Evolutionary conservation across 1,140 invertebrate species (phyloP).

Genomic region (Drosophila orena): DNA sequence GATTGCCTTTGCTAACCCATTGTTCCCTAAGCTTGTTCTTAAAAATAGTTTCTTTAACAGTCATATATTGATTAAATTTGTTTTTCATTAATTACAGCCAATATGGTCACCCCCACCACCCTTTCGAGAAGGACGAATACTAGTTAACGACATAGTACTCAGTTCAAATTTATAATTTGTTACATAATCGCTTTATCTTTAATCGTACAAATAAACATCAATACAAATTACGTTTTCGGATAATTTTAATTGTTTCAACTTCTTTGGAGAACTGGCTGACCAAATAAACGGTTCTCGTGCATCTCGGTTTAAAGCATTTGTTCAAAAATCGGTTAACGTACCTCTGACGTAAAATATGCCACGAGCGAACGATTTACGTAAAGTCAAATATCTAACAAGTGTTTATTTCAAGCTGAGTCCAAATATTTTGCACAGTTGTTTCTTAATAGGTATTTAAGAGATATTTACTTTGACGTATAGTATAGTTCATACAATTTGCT

Average conservation of each 20-base stretch:
- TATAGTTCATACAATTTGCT: slow-evolving; percentile 32
- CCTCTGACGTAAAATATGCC: slow-evolving; percentile 57
- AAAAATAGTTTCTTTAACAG: no score
- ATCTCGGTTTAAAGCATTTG: slow-evolving; percentile 7
- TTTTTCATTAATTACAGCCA: slow-evolving; percentile 13
- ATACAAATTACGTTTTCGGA: neutral
- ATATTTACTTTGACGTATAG: slow-evolving; percentile 33
- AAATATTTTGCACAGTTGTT: slow-evolving; percentile 78
- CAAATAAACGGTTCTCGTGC: slow-evolving; percentile 20
- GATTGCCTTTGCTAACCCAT: neutral
- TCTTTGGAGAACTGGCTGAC: slow-evolving; percentile 5
- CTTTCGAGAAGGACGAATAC: slow-evolving; percentile 35
- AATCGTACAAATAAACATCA: slow-evolving; percentile 27
- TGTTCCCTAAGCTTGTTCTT: neutral
- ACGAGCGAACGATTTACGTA: slow-evolving; percentile 60
- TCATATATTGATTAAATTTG: neutral
- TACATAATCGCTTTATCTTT: slow-evolving; percentile 24
- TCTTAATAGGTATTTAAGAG: slow-evolving; percentile 20
- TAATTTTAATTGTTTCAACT: neutral
- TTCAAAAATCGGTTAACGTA: slow-evolving; percentile 35
- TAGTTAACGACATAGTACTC: slow-evolving; percentile 1
- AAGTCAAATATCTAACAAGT: slow-evolving; percentile 56
- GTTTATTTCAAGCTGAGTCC: slow-evolving; percentile 59
- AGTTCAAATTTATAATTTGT: slow-evolving; percentile 26
- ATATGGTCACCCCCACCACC: slow-evolving; percentile 26